A percentile compares a stretch with the other conserved stretches of the same genome.
These are phyloP conservation scores for Petrolisthes cinctipes DNA, from an alignment of 2,888 invertebrate genomes.

Conservation along the genomic window DNA sequence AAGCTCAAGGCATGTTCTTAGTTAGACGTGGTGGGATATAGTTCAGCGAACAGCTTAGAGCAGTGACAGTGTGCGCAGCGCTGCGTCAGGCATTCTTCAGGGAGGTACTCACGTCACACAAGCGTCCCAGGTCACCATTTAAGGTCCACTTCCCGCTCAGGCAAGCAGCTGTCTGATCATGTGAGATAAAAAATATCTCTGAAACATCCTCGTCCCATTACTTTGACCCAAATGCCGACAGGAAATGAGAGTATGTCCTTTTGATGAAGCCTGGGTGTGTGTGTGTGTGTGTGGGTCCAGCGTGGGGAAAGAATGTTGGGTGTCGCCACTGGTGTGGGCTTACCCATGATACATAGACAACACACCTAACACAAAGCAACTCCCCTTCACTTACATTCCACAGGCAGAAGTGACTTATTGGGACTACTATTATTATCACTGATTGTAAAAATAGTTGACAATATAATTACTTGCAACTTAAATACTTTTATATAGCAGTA, in stretches of 20 bases:
- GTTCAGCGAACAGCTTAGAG: neutral
- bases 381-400: slow-evolving; percentile 1
- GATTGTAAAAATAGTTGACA: no score
- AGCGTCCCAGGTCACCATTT: neutral
- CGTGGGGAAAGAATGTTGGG: slow-evolving; percentile 11
- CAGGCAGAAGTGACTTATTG: neutral
- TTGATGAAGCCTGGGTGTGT: neutral
- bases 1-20: no score
- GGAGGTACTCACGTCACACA: slow-evolving; percentile 3
- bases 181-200: neutral
- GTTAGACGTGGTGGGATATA: neutral
- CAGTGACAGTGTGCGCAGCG: neutral
- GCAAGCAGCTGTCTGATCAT: neutral
- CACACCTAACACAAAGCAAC: neutral
- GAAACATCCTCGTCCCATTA: neutral
- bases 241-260: slow-evolving; percentile 1
- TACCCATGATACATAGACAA: slow-evolving; percentile 12
- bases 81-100: slow-evolving; percentile 16
- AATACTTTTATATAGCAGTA: no score
- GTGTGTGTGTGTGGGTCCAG: neutral
- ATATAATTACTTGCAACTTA: no score
- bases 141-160: slow-evolving; percentile 7
- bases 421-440: no score
- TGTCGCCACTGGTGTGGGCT: neutral
- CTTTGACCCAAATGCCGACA: neutral